Conservation (phyloP, 2,797 vertebrate species). For the Periparus ater region DNA sequence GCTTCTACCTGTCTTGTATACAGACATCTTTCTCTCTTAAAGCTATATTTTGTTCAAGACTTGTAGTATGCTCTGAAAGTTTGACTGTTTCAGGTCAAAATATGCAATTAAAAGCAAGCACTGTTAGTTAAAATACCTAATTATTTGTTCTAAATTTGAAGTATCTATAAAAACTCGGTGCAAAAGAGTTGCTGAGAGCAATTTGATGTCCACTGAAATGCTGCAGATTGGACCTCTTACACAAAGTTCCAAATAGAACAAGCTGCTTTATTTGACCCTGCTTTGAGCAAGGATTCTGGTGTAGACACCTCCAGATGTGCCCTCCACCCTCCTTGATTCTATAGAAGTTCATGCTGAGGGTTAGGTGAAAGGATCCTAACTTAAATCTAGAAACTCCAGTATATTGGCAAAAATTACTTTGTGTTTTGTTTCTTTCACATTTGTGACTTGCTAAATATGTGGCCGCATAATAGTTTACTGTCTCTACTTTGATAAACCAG, state of each 20-base stretch:
- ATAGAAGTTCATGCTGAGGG: neutral
- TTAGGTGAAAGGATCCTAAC: neutral
- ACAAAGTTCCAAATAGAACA: neutral
- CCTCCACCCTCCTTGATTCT: neutral
- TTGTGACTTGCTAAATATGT: neutral
- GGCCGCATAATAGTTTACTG: neutral
- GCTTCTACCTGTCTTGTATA: neutral
- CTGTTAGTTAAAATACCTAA: neutral
- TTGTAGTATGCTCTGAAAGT: neutral
- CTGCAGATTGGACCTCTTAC: neutral
- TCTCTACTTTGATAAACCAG: neutral
- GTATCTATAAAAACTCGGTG: neutral
- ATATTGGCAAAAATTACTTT: neutral
- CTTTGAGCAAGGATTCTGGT: neutral
- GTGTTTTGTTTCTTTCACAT: neutral
- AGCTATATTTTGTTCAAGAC: neutral
- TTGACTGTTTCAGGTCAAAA: neutral
- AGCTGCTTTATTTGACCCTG: neutral
- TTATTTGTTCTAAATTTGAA: neutral
- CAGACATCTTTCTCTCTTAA: neutral
- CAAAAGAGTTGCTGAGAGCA: neutral
- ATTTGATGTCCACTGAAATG: neutral
- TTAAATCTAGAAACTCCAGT: neutral
- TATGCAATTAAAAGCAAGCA: neutral
- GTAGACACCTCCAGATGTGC: neutral